Evolutionary conservation across 2,113 vertebrate genomes (phyloP), one percentile per base, ranked within the genome.

Genomic region (Dolichotis patagonum): DNA sequence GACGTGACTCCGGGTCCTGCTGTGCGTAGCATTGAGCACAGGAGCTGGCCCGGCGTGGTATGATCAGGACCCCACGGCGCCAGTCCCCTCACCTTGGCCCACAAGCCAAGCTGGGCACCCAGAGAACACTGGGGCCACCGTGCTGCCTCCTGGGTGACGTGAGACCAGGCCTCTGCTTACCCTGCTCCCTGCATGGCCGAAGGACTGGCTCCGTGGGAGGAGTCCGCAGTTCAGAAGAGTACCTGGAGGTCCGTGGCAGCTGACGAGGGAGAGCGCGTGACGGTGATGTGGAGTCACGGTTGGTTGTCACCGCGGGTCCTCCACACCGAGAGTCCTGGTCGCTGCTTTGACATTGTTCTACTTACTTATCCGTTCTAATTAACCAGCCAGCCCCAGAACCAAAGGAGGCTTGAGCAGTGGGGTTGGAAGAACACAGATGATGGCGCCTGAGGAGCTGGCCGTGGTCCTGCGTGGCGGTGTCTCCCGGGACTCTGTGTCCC

Each of bases 171-270:
- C 6, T 65, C 38, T 26, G 26, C 35, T n/a, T 11, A 35, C 5
- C 17, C 22, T 14, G 1, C 9, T 38, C 32, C 26, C 20, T 20
- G 10, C 46, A 20, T 13, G 9, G 20, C 12, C 26, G 14, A 49
- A 75, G 67, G 2, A 7, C 28, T 24, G 56, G 12, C 71, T 52
- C 26, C 32, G 12, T 43, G 54, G 88, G 8, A 60, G 63, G 30
- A 43, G 7, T 17, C 3, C 20, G 0, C 0, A 16, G 41, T 0
- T 0, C 9, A n/a, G 52, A 3, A 43, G 46, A 6, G 7, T 3
- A 22, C 4, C 7, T 1, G 16, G 16, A 24, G 77, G 35, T 8
- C 28, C 65, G 1, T 35, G 7, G 1, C 0, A 11, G 4, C 1
- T 0, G 7, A 5, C 7, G 2, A 3, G 5, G 35, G 54, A 8